Conservation (phyloP, 2,888 invertebrate species). For the Pterostichus niger region DNA sequence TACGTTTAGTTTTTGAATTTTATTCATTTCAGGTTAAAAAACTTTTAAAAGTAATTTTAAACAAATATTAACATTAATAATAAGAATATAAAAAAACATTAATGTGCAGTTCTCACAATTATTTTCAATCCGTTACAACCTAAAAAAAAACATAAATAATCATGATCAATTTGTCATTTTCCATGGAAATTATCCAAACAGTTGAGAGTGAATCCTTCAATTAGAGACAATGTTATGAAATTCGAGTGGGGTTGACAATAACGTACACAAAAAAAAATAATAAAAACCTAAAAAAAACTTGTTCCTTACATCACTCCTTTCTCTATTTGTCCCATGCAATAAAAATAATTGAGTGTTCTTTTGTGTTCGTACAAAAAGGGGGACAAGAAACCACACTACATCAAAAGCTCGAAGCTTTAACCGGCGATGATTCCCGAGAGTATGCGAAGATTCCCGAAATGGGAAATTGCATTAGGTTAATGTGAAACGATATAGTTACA, state of each 20-base stretch:
- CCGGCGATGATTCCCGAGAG: neutral
- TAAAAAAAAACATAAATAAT: conserved; percentile 48
- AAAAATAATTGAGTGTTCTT: conserved; percentile 54
- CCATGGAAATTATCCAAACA: conserved; percentile 49
- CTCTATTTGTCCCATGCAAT: conserved; percentile 52
- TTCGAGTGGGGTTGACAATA: conserved; percentile 46
- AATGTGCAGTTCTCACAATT: neutral
- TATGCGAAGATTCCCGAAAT: neutral
- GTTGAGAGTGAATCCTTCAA: conserved; percentile 48
- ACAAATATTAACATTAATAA: no score
- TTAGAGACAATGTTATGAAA: conserved; percentile 55
- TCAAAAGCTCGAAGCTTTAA: conserved; percentile 9
- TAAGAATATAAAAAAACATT: no score
- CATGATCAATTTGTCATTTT: conserved; percentile 51
- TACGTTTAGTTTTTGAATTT: no score
- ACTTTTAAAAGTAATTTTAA: no score
- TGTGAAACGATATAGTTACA: conserved; percentile 11
- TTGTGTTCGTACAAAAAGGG: conserved; percentile 33
- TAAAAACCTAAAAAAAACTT: conserved; percentile 32
- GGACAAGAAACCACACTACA: conserved; percentile 37
- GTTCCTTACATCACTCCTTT: conserved; percentile 48
- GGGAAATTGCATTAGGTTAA: conserved; percentile 8
- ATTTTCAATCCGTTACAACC: neutral
- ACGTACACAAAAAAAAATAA: conserved; percentile 24
- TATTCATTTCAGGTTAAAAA: no score